phyloP scores from a whole-genome alignment of 2,888 invertebrate species.

The Anticlea derivata region DNA sequence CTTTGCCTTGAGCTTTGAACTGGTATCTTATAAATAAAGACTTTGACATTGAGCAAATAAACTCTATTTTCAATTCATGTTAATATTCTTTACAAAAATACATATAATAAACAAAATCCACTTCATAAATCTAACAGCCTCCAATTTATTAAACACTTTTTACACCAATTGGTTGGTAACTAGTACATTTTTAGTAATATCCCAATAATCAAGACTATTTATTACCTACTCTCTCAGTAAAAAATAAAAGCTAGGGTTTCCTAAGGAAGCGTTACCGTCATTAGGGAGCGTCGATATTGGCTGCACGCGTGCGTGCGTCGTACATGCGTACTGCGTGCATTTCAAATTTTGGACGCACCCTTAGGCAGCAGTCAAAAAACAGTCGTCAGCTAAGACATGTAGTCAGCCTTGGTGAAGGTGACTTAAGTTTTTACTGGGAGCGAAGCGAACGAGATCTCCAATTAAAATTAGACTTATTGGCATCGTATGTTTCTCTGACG shows the following conservation, averaged over 20 bases:
- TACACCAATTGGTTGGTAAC: slow-evolving; percentile 20
- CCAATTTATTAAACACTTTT: slow-evolving; percentile 10
- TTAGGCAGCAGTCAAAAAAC: no score
- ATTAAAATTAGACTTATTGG: no score
- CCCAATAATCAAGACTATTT: slow-evolving; percentile 17
- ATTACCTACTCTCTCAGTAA: not conserved
- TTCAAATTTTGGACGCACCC: no score
- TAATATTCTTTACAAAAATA: not conserved
- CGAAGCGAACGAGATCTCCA: no score
- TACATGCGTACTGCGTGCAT: no score
- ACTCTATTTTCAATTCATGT: not conserved
- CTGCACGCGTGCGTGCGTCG: no score
- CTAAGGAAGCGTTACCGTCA: not conserved
- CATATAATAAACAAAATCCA: slow-evolving; percentile 2
- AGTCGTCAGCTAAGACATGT: no score
- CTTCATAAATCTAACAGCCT: slow-evolving; percentile 19
- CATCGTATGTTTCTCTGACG: no score
- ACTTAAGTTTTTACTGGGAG: no score
- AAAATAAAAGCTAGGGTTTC: not conserved
- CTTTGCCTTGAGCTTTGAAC: slow-evolving; percentile 18
- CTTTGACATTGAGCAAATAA: slow-evolving; percentile 3
- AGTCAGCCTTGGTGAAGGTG: no score
- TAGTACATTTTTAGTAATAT: slow-evolving; percentile 12
- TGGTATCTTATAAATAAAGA: slow-evolving; percentile 3
- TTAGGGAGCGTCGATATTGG: no score